A percentile compares a stretch with the other conserved stretches of the same genome.
Conservation (phyloP, 2,888 invertebrate genomes). For the Heterodera filipjevi region DNA sequence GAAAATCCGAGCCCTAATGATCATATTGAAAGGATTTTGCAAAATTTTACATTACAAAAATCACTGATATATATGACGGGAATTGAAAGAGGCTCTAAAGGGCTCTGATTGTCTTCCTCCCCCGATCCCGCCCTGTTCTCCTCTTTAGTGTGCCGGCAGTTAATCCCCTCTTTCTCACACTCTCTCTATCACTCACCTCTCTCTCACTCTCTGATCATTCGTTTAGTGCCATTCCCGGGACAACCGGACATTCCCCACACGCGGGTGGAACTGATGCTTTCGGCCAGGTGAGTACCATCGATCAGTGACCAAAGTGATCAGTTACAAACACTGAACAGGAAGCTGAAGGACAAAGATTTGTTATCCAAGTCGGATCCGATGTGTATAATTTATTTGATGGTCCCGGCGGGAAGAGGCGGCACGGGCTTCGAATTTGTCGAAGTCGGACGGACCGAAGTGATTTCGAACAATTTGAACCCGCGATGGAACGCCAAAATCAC, state of each 20-base stretch:
- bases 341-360: slow-evolving; percentile 56
- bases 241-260: slow-evolving; percentile 16
- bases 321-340: too few relatives aligned
- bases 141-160: too few relatives aligned
- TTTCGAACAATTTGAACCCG: slow-evolving; percentile 56
- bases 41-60: too few relatives aligned
- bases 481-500: slow-evolving; percentile 52
- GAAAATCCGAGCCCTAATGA: too few relatives aligned
- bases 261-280: slow-evolving; percentile 35
- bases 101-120: too few relatives aligned
- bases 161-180: too few relatives aligned
- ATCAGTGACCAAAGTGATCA: not conserved
- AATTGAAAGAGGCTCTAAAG: too few relatives aligned
- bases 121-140: too few relatives aligned
- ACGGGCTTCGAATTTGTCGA: slow-evolving; percentile 37
- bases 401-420: not conserved
- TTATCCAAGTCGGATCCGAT: slow-evolving; percentile 64
- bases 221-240: slow-evolving; percentile 22
- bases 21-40: too few relatives aligned
- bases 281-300: slow-evolving; percentile 31
- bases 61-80: too few relatives aligned
- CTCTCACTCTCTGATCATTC: not conserved
- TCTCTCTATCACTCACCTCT: not conserved
- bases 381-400: slow-evolving; percentile 48
- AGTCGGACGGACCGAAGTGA: slow-evolving; percentile 56